Base-by-base conservation (phyloP, 2,888 invertebrate species). In the Hyposoter dolosus region DNA sequence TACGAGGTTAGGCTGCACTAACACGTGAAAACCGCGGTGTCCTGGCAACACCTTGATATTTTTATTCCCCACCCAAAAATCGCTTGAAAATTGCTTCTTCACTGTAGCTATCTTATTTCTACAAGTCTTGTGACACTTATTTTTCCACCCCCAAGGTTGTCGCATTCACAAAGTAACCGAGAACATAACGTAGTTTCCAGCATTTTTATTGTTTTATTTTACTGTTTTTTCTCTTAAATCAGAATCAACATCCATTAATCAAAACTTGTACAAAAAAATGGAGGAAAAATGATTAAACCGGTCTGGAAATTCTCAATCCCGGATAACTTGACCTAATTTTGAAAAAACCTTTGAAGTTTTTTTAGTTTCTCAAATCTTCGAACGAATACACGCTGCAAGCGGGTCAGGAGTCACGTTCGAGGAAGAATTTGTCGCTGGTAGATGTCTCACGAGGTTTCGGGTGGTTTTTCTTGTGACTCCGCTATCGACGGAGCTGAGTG, bases 1-100 rank as follows among this genome's bases (percentile, higher is more conserved):
- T 84, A 87, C 85, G 75, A 56, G 77, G 12, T 83, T 83, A 69
- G 74, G 84, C 78, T 66, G 60, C 81, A 83, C 82, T 35, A 50
- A 78, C 45, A 66, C 47, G 5, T 28, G n/a, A 32, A 50, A 32
- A 77, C 78, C 45, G 28, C 74, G 69, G 40, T 65, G 65, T 60
- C 56, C 53, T 75, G 75, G 28, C 12, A 76, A 40, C 43, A 53
- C 19, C 69, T 50, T 50, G 15, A n/a, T 60, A 60, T 19, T 75
- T 72, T 60, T 17, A 47, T 45, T 66, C 43, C 66, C 60, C 35
- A 66, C 63, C 28, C 47, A 35, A 19, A 60, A 40, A 66, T 56
- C 77, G 65, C 71, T 60, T 69, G 53, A 63, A 40, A 40, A 53
- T 65, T 45, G 50, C 28, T 56, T 75, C 32, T n/a, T 43, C 45